Conservation (phyloP, 2,113 vertebrate species). For the Eulemur rufifrons region DNA sequence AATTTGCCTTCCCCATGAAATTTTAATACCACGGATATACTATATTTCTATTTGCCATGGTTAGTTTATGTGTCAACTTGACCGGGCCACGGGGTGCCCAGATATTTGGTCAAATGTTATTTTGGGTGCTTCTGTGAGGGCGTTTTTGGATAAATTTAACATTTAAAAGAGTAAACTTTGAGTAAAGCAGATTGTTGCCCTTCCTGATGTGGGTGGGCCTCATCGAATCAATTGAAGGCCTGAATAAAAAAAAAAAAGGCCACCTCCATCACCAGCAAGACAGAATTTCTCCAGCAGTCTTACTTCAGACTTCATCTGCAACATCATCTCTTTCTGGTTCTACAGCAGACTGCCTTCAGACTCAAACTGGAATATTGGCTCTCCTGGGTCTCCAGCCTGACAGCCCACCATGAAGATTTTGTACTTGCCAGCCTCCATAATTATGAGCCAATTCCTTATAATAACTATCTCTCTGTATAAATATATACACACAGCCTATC, state of each 20-base stretch:
- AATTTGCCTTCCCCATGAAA: background rate
- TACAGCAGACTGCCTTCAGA: background rate
- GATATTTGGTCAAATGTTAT: background rate
- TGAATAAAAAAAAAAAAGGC: background rate
- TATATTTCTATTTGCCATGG: background rate
- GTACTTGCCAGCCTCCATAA: background rate
- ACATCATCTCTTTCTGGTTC: background rate
- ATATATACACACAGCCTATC: background rate
- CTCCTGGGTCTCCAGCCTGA: background rate
- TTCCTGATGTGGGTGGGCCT: background rate
- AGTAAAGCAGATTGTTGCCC: background rate
- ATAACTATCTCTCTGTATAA: background rate
- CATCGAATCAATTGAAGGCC: background rate
- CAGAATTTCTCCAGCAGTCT: background rate
- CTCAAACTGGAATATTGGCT: background rate
- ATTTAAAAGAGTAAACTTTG: background rate
- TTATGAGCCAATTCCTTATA: background rate
- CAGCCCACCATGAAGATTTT: background rate
- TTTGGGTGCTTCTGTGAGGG: background rate
- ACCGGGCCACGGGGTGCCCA: background rate
- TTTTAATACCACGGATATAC: background rate
- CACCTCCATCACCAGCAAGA: background rate
- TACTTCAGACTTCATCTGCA: background rate
- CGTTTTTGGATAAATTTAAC: background rate
- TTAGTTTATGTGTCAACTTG: background rate